Conservation (phyloP, 2,113 vertebrate genomes). For the Crocuta crocuta region DNA sequence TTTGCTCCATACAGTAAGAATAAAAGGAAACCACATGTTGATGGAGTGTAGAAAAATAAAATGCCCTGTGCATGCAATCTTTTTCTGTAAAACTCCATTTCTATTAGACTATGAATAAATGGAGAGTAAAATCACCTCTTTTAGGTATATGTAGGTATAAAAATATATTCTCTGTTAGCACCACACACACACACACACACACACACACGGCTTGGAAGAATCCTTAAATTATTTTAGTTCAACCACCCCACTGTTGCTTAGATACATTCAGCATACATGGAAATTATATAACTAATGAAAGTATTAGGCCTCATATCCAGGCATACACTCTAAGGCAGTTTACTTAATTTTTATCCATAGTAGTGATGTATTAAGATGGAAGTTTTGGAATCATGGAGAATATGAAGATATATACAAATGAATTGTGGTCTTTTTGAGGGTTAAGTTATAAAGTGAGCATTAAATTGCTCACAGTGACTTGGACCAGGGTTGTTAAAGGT, state of each 20-base stretch:
- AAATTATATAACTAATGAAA: slow-evolving; percentile 62
- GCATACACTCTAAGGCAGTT: neutral
- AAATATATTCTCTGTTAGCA: slow-evolving; percentile 51
- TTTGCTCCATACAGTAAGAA: neutral
- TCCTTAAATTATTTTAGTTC: slow-evolving; percentile 34
- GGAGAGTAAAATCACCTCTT: slow-evolving; percentile 31
- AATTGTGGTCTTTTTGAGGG: neutral
- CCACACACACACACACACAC: neutral
- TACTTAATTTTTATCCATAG: slow-evolving; percentile 32
- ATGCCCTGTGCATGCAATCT: slow-evolving; percentile 8
- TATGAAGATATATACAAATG: neutral
- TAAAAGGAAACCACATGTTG: slow-evolving; percentile 32
- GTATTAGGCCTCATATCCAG: slow-evolving; percentile 40
- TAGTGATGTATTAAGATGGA: neutral
- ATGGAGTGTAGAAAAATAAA: slow-evolving; percentile 55
- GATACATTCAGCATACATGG: slow-evolving; percentile 25
- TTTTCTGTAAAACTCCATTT: slow-evolving; percentile 44
- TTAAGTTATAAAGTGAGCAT: neutral
- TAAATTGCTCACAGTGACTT: neutral
- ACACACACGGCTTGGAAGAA: neutral
- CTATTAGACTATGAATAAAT: slow-evolving; percentile 34
- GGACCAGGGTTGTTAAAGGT: neutral
- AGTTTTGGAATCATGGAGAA: neutral
- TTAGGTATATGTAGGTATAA: slow-evolving; percentile 15
- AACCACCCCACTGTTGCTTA: slow-evolving; percentile 58